A percentile compares a stretch with the other conserved stretches of the same genome.
Evolutionary conservation across 2,797 vertebrate genomes (phyloP).

Genomic region (Galaxias olidus): DNA sequence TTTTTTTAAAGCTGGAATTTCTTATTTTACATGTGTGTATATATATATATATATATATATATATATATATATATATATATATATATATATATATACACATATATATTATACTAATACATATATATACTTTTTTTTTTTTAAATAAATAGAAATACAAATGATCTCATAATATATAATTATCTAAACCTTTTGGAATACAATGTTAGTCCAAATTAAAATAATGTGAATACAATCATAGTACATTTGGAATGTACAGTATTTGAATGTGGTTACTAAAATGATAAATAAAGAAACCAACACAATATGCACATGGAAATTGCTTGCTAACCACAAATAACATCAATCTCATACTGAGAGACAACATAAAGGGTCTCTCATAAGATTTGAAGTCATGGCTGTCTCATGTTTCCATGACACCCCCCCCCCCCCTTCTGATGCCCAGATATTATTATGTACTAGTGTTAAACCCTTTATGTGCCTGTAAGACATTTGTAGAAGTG

Average conservation of each 20-base stretch:
- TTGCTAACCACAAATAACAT: not conserved
- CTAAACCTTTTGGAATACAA: too few species aligned
- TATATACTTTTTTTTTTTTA: too few species aligned
- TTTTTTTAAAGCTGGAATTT: too few species aligned
- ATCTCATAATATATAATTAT: too few species aligned
- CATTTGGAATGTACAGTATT: not conserved
- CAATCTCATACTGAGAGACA: constrained; percentile 7
- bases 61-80: too few species aligned
- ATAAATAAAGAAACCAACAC: not conserved
- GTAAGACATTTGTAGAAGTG: constrained; percentile 77
- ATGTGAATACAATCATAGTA: too few species aligned
- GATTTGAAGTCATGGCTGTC: constrained; percentile 55
- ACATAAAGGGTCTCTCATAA: constrained; percentile 22
- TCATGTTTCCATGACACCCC: constrained; percentile 63
- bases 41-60: too few species aligned
- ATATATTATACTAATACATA: too few species aligned
- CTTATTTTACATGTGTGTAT: too few species aligned
- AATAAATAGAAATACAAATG: too few species aligned
- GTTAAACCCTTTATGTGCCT: constrained; percentile 78
- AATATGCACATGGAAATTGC: constrained; percentile 1
- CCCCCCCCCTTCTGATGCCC: constrained; percentile 61
- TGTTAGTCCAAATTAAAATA: too few species aligned
- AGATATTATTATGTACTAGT: constrained; percentile 75
- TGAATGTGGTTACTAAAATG: not conserved
- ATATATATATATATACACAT: too few species aligned